These are phyloP conservation scores for Hesperophylax magnus DNA, from an alignment of 1,140 invertebrate genomes.

Conservation along the genomic window DNA sequence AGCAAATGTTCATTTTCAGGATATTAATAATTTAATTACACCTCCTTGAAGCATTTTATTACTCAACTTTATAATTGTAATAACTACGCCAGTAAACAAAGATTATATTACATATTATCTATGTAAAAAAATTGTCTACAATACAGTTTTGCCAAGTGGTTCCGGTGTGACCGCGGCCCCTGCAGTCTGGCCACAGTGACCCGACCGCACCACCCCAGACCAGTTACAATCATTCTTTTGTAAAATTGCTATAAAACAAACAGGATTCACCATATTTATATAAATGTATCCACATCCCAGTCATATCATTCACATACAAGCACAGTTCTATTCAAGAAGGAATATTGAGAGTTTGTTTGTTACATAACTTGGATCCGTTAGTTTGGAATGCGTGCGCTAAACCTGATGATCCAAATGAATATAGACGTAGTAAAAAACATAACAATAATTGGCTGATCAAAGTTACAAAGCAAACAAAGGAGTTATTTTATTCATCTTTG, in stretches of 20 bases:
- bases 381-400: constrained; percentile 43
- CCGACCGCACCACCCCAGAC: not conserved
- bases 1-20: constrained; percentile 49
- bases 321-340: constrained; percentile 39
- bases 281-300: constrained; percentile 16
- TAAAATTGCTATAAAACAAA: constrained; percentile 52
- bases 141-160: constrained; percentile 42
- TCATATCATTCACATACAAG: constrained; percentile 20
- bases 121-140: constrained; percentile 52
- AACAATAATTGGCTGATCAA: constrained; percentile 32
- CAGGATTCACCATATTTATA: constrained; percentile 41
- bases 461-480: constrained; percentile 25
- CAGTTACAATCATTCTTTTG: constrained; percentile 23
- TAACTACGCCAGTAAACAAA: constrained; percentile 51
- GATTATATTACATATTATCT: constrained; percentile 54
- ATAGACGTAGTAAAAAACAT: constrained; percentile 15
- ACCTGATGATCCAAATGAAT: constrained; percentile 19
- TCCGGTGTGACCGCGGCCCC: not conserved
- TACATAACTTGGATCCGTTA: constrained; percentile 19
- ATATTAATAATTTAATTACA: constrained; percentile 58
- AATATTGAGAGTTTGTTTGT: constrained; percentile 9
- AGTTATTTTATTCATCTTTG: constrained; percentile 42
- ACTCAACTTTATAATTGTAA: constrained; percentile 44
- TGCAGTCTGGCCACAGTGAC: no score
- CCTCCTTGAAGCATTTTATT: constrained; percentile 54